phyloP scores from a whole-genome alignment of 2,797 vertebrate genomes.

The Perdix hodgsoniae region DNA sequence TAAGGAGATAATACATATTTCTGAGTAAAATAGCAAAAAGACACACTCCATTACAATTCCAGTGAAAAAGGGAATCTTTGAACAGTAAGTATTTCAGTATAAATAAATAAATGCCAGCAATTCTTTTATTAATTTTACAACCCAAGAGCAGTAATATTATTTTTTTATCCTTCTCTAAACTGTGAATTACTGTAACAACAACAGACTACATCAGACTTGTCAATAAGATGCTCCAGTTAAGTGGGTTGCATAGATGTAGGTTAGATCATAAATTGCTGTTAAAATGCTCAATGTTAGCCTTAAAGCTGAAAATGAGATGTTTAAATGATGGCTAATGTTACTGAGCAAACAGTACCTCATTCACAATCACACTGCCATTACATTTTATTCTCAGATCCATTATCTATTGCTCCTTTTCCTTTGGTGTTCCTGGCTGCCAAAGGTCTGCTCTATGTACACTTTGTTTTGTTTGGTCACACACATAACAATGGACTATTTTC shows the following conservation, averaged over 20 bases:
- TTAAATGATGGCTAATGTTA: not conserved
- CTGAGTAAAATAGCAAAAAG: constrained; percentile 45
- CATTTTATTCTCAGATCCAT: not conserved
- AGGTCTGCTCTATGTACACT: not conserved
- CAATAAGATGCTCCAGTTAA: not conserved
- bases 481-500: not conserved
- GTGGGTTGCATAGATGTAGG: not conserved
- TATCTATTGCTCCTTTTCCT: not conserved
- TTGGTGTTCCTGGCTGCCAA: not conserved
- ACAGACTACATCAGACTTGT: not conserved
- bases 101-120: not conserved
- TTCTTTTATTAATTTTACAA: not conserved
- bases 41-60: not conserved
- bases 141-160: not conserved
- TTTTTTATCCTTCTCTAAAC: not conserved
- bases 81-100: not conserved
- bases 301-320: not conserved
- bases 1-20: constrained; percentile 42
- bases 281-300: not conserved
- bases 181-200: not conserved
- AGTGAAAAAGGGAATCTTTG: not conserved
- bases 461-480: not conserved
- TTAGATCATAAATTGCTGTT: not conserved
- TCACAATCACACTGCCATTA: not conserved
- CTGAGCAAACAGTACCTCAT: not conserved